Base-by-base conservation (phyloP, 2,888 invertebrate species). In the Lithophane semibrunnea region DNA sequence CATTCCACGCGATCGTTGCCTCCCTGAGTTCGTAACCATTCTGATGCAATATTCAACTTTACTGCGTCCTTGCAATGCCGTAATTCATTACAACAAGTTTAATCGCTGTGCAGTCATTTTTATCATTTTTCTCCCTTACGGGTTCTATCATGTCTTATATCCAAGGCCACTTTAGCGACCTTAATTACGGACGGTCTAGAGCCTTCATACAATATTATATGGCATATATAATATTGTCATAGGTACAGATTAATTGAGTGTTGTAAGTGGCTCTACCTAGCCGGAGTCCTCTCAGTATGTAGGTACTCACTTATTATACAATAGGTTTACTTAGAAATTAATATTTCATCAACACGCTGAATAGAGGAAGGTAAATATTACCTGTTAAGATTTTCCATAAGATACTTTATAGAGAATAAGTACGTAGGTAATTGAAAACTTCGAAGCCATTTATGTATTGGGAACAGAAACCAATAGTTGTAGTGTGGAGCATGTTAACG, bases 1-100 rank as follows among this genome's bases (percentile, higher is more conserved):
- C 96, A 96, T 96, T 96, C 96, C 96, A 90, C 90, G 94, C 94
- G 96, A 95, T 85, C 96, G 92, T 96, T 96, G 96, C 95, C 96
- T 96, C 93, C 94, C 93, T 89, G 91, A 91, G 92, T 90, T 93
- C 92, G 93, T 94, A 92, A 92, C 93, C 91, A 90, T 94, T 94
- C 95, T 96, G 96, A 96, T 96, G 96, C 96, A 96, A 96, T 95
- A 96, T 96, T 96, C 95, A 96, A 96, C 96, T 96, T 96, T 96
- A 96, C 95, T 94, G 95, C 96, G 96, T 96, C 96, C 96, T 96
- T 96, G 96, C 96, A 96, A 96, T 96, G 96, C 96, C 96, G 96
- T 96, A 96, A 96, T 96, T 96, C 95, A 95, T 95, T 95, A 95
- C 93, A 95, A 96, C 95, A 93, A 94, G 93, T 94, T 94, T 94